Percentiles rank a stretch among this genome's conserved stretches.
phyloP scores from a whole-genome alignment of 1,140 invertebrate genomes.

The Saccostrea cuccullata region DNA sequence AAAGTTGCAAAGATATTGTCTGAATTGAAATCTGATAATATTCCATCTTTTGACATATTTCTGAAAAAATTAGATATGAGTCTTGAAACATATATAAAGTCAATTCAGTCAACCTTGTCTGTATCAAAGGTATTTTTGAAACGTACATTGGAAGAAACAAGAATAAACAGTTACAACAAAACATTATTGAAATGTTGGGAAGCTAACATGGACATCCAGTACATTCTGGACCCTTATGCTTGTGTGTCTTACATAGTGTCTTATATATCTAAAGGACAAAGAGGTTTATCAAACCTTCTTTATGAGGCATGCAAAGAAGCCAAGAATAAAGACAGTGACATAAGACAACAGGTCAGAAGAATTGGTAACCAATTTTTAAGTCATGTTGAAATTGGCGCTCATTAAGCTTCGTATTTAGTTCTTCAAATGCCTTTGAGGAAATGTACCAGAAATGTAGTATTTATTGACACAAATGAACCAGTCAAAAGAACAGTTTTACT shows the following conservation, averaged over 20 bases:
- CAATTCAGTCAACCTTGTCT: not conserved
- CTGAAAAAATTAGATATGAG: constrained; percentile 23
- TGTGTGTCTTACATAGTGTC: constrained; percentile 45
- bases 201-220: no score
- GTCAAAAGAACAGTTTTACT: constrained; percentile 13
- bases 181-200: constrained; percentile 11
- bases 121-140: constrained; percentile 36
- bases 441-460: constrained; percentile 2
- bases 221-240: no score
- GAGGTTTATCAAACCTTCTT: not conserved
- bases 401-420: constrained; percentile 42
- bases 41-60: not conserved
- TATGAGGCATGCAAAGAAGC: constrained; percentile 54
- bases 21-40: constrained; percentile 21
- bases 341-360: constrained; percentile 52
- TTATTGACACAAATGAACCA: constrained; percentile 36
- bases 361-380: constrained; percentile 51
- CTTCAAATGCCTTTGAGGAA: constrained; percentile 43
- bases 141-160: constrained; percentile 22
- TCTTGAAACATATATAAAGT: not conserved
- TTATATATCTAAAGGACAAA: constrained; percentile 49
- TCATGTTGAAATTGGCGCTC: constrained; percentile 39
- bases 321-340: constrained; percentile 47
- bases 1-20: not conserved
- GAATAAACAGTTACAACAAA: constrained; percentile 46